Conservation (phyloP, 1,140 invertebrate genomes). For the Micrasema minimum region DNA sequence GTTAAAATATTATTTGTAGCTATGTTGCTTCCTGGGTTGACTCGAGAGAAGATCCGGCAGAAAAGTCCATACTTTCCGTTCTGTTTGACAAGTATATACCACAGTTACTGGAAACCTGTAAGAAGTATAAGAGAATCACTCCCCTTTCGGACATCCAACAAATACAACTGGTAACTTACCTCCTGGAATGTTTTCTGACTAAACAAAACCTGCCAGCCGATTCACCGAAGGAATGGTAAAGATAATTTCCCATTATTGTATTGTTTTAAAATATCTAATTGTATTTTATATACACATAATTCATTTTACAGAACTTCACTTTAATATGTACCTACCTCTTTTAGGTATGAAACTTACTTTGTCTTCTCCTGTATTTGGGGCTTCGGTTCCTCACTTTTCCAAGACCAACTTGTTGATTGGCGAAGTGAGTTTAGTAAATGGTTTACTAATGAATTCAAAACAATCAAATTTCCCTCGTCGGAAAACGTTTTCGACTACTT, state of each 20-base stretch:
- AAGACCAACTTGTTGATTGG: conserved; percentile 90
- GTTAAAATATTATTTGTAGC: conserved; percentile 59
- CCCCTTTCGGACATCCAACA: conserved; percentile 92
- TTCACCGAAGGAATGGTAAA: conserved; percentile 86
- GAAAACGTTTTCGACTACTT: conserved; percentile 92
- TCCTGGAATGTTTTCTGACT: conserved; percentile 88
- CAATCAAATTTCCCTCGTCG: conserved; percentile 85
- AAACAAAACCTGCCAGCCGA: conserved; percentile 84
- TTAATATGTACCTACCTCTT: too few relatives aligned
- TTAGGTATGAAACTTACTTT: conserved; percentile 91
- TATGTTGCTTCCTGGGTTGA: conserved; percentile 94
- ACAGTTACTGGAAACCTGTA: conserved; percentile 80
- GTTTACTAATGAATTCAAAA: conserved; percentile 86
- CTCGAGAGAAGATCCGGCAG: conserved; percentile 72
- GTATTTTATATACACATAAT: too few relatives aligned
- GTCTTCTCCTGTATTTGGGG: conserved; percentile 93
- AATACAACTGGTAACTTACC: conserved; percentile 88
- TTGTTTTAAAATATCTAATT: too few relatives aligned
- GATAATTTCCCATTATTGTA: too few relatives aligned
- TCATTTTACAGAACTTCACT: too few relatives aligned
- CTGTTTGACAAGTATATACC: conserved; percentile 98
- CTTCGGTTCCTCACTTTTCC: conserved; percentile 90
- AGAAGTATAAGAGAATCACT: conserved; percentile 91
- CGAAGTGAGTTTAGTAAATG: conserved; percentile 94
- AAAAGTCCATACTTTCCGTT: conserved; percentile 84